Base-by-base conservation (phyloP, 2,888 invertebrate species). In the Myopa tessellatipennis region DNA sequence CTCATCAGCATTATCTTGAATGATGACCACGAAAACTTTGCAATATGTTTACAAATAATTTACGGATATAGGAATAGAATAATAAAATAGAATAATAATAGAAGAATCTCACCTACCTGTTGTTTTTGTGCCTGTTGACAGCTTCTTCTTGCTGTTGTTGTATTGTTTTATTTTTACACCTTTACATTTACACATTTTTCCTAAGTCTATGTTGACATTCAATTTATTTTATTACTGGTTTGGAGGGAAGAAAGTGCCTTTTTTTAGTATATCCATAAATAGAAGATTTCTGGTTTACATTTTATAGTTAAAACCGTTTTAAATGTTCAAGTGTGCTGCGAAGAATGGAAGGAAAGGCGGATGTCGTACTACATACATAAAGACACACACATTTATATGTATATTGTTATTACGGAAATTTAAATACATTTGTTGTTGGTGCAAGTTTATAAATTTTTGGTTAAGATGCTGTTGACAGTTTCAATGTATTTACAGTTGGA, bases 11-110 rank as follows among this genome's bases (percentile, higher is more conserved):
- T 45, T 2, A 10, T 45, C 10, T 45, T 45, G 10, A 45, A 45
- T 45, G 45, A 45, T 6, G 10, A 6, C 7, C 7, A 68, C 75
- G 68, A 75, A 75, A 69, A 75, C 75, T 75, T 75, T 75, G 75
- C 69, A 75, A 60, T 68, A 34, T 45, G 40, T 50, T 6, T 36
- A 16, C 18, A 14, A n/a, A 58, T 16, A 55, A 58, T 12, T 55
- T 50, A 50, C 50, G 3, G 50, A 55, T 16, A 34, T 26, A 1
- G 14, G 34, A 70, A 12, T 14, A 50, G 18, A 55, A n/a, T 26
- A 12, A 65, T n/a, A 40, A 40, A 4, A 40, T 40, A 8, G 5
- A 3, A 45, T 45, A 2, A 45, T 0, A 45, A 70, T 52, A 4
- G 5, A 70, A 34, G 36, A 58, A 12, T 38, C 7, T 72, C 18